Evolutionary conservation across 2,797 vertebrate species (phyloP), one percentile per base, ranked within the genome.

Genomic region (Syndactyla subalaris): DNA sequence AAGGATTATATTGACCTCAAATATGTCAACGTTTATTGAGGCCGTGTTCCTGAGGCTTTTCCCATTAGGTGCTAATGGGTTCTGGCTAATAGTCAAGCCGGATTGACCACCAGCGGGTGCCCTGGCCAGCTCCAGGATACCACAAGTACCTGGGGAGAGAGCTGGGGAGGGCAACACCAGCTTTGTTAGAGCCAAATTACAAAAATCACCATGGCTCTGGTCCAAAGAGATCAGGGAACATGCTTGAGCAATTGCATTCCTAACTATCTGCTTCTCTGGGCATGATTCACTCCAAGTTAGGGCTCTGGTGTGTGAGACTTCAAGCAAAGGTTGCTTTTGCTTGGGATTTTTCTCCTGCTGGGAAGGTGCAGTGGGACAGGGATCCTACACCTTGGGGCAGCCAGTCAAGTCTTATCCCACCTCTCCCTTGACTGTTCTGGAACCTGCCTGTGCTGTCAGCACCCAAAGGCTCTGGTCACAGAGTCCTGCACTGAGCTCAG

Each of bases 1-100:
- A 85, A 93, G 95, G 89, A 93, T 96, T 96, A 92, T 88, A 95
- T 92, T 85, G 95, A 97, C 96, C 96, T 97, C 96, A 97, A 96
- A 93, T 95, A 96, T 97, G 93, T 92, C 95, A 87, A 85, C 39
- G 15, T 94, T 95, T 93, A 85, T 91, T 95, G 92, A 96, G 87
- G 91, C 85, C 6, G 12, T 94, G 95, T 93, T 96, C 92, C 89
- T 92, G 96, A 97, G 96, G 95, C 92, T 97, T 97, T 97, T 89
- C 92, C 92, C 89, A 92, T 96, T 95, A 96, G 89, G 71, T 88
- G 85, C 81, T 96, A 95, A 97, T 96, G 93, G 86, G 65, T 96
- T 91, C 92, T 97, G 95, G 95, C 87, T 93, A 92, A 95, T 87
- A 90, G 62, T 96, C 95, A 97, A 95, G 91, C 93, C 26, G 30